These are phyloP conservation scores for Octomys mimax DNA, from an alignment of 2,797 vertebrate species.

Conservation along the genomic window DNA sequence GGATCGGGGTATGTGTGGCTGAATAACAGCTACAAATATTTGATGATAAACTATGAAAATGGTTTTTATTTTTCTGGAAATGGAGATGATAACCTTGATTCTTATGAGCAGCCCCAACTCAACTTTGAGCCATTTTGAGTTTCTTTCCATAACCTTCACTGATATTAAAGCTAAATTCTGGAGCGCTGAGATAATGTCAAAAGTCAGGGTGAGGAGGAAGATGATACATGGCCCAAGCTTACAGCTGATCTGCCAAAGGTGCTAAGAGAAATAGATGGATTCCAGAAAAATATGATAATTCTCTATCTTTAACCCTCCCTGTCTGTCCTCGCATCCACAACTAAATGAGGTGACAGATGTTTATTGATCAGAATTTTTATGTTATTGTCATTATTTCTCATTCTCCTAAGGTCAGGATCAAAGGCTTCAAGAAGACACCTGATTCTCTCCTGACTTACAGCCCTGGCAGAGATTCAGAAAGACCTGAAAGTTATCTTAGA, in stretches of 20 bases:
- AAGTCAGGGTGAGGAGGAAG: neutral
- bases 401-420: constrained; percentile 71
- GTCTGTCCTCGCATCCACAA: neutral
- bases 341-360: constrained; percentile 29
- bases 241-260: constrained; percentile 1
- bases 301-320: neutral
- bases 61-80: neutral
- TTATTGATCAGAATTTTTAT: constrained; percentile 61
- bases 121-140: neutral
- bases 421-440: constrained; percentile 66
- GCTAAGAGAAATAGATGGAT: neutral
- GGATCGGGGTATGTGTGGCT: neutral
- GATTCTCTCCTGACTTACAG: constrained; percentile 34
- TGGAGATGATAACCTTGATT: neutral
- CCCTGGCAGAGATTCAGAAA: constrained; percentile 47
- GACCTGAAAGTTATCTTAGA: constrained; percentile 10
- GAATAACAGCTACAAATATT: neutral
- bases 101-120: constrained; percentile 26
- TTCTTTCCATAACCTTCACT: neutral
- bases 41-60: neutral
- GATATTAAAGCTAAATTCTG: neutral
- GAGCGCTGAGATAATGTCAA: neutral
- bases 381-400: constrained; percentile 60
- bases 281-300: constrained; percentile 9
- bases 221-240: neutral